Evolutionary conservation across 2,888 invertebrate genomes (phyloP), one percentile per base, ranked within the genome.

Genomic region (Epirrhoe alternata): DNA sequence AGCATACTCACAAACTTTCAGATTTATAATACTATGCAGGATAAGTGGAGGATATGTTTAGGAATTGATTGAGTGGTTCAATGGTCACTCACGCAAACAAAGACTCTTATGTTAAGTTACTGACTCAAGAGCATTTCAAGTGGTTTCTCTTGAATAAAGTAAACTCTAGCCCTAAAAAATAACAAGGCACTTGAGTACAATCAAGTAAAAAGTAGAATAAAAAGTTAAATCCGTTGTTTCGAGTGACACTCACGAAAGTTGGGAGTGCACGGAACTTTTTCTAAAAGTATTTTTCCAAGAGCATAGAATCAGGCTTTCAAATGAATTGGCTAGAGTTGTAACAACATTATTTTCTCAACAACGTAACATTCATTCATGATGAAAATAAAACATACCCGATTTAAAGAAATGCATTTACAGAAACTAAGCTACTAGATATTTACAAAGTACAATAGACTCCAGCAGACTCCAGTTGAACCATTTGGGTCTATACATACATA

Each of bases 211-310:
- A 64, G 59, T 58, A 49, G 56, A 66, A 61, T 61, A 64, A 64
- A 69, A 64, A 71, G 68, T 61, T 63, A 61, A 56, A 47, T 65
- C 59, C 64, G 66, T 70, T 66, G 68, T 68, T 66, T 70, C 66
- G 66, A 71, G 71, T 71, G 71, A 61, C 71, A 71, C 71, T 73
- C 63, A 50, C 57, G 42, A 65, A 68, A 64, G 68, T 68, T 61
- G 61, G 51, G 54, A 65, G 68, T 60, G 62, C 61, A 56, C 68
- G 57, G 31, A 64, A 68, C 64, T 64, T 61, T 64, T 49, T 61
- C 33, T 52, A 30, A 50, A 61, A 58, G 61, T 51, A 61, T 64
- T 61, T 53, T 64, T 8, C 60, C 14, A 59, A 52, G 60, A 16
- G 30, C 5, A 3, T 6, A 62, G 61, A 54, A 31, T 49, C 56